These are phyloP conservation scores for Drosophila truncata DNA, from an alignment of 1,140 invertebrate genomes.

Conservation along the genomic window DNA sequence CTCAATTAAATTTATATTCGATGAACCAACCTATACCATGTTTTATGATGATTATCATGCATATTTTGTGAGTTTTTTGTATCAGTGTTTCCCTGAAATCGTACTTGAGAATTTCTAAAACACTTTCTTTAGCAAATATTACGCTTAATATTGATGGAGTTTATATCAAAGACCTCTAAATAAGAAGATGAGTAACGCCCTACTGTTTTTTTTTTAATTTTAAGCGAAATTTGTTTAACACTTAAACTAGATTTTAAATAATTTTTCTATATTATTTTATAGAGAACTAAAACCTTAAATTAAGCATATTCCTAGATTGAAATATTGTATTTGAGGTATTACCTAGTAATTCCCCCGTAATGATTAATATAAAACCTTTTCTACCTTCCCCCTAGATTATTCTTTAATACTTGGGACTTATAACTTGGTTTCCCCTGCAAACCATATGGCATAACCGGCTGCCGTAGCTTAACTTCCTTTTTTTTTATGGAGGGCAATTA, in stretches of 20 bases:
- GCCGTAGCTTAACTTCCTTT: conserved; percentile 1
- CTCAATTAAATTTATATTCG: neutral
- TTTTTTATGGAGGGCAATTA: conserved; percentile 17
- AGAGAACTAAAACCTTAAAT: neutral
- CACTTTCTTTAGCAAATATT: neutral
- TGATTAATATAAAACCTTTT: no score
- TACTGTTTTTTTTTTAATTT: no score
- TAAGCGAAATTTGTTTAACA: no score
- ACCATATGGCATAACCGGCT: neutral
- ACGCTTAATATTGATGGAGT: neutral
- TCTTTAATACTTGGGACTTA: neutral
- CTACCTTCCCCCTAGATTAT: no score
- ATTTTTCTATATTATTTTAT: neutral
- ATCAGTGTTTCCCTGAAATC: no score
- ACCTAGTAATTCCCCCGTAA: no score
- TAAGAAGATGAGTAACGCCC: no score
- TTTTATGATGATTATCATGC: neutral
- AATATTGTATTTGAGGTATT: neutral
- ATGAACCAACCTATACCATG: neutral
- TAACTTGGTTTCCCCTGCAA: neutral
- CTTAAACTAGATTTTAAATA: no score
- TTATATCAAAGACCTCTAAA: neutral
- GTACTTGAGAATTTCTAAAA: neutral
- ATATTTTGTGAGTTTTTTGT: neutral
- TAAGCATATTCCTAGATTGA: neutral